These are phyloP conservation scores for Coluber constrictor DNA, from an alignment of 2,797 vertebrate species.

Conservation along the genomic window DNA sequence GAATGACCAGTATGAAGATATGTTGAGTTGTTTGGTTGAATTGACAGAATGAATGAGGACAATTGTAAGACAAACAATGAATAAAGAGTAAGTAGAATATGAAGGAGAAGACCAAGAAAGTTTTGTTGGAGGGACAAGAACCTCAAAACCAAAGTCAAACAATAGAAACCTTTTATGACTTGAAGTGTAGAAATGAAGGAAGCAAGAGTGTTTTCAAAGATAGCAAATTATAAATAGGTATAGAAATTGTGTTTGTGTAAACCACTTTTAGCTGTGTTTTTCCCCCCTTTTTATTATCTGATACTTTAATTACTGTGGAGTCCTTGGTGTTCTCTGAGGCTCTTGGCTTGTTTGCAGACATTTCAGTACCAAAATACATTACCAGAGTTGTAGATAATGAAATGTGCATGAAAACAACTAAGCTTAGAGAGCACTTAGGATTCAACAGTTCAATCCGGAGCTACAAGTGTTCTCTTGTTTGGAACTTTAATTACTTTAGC, in stretches of 20 bases:
- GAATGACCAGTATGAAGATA: not conserved
- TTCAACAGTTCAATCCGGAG: not conserved
- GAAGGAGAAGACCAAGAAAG: not conserved
- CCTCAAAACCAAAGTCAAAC: not conserved
- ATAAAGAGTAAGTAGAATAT: not conserved
- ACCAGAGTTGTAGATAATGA: not conserved
- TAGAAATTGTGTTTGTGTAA: not conserved
- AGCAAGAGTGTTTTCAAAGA: not conserved
- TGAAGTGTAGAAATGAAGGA: not conserved
- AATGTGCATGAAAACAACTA: not conserved
- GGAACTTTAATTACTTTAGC: not conserved
- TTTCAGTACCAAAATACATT: not conserved
- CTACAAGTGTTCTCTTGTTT: not conserved
- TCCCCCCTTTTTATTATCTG: not conserved
- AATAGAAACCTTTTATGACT: not conserved
- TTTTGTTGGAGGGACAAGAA: not conserved
- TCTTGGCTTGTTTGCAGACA: not conserved
- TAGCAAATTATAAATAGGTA: not conserved
- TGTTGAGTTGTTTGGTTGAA: not conserved
- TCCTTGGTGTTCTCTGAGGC: not conserved
- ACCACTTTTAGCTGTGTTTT: not conserved
- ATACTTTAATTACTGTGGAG: not conserved
- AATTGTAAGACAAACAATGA: not conserved
- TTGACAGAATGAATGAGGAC: not conserved
- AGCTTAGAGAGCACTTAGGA: not conserved